phyloP scores from a whole-genome alignment of 30 jellyfish, hydroid and myxozoan genomes.

The Rhopilema esculentum region DNA sequence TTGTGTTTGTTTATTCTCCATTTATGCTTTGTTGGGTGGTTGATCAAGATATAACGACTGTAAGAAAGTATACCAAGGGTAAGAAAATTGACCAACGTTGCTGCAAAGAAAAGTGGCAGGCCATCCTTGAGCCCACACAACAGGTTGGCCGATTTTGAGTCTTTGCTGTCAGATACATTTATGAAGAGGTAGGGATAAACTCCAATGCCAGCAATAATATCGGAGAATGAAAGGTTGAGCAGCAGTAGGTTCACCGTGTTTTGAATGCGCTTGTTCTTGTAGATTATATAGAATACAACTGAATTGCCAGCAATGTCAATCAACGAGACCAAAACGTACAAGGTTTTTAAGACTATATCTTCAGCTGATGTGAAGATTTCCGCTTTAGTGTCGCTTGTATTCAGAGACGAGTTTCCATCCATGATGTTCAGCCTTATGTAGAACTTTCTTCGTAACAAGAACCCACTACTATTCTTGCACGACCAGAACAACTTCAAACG shows the following conservation, averaged over 20 bases:
- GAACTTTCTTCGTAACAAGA: too few species aligned
- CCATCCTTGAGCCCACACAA: conserved; percentile 88
- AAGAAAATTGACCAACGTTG: conserved; percentile 75
- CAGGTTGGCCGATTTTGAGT: conserved; percentile 61
- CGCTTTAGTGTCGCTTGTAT: background rate
- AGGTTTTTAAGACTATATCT: conserved; percentile 23
- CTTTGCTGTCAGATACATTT: conserved; percentile 26
- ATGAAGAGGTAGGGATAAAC: conserved; percentile 79
- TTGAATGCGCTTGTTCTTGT: conserved; percentile 54
- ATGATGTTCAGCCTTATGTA: background rate
- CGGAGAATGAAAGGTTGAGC: conserved; percentile 79
- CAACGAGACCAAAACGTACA: conserved; percentile 46
- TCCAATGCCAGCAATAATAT: conserved; percentile 75
- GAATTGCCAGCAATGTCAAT: conserved; percentile 65
- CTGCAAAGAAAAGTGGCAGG: conserved; percentile 67
- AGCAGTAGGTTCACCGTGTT: conserved; percentile 72
- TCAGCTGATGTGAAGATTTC: conserved; percentile 40
- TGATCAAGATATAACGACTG: conserved; percentile 78
- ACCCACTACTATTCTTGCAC: too few species aligned
- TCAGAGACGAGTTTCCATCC: background rate
- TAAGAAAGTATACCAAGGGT: conserved; percentile 73
- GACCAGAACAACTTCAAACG: too few species aligned
- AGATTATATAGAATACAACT: conserved; percentile 67
- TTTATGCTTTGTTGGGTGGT: conserved; percentile 74
- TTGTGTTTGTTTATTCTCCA: conserved; percentile 63